Conservation (phyloP, 2,797 vertebrate species). For the Manis javanica region DNA sequence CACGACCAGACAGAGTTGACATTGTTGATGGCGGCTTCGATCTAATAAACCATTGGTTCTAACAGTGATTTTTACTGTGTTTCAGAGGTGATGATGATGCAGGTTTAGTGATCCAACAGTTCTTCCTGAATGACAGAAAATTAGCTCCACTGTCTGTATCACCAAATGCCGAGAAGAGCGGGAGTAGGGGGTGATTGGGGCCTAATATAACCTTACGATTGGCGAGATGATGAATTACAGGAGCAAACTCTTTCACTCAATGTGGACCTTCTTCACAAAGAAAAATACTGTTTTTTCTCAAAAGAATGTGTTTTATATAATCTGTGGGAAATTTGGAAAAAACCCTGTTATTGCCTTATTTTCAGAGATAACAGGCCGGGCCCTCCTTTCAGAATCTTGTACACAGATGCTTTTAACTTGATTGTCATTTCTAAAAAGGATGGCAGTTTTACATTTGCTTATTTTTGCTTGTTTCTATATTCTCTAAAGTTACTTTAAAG, state of each 20-base stretch:
- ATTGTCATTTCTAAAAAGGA: slow-evolving; percentile 58
- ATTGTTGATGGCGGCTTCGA: slow-evolving; percentile 83
- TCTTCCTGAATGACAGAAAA: slow-evolving; percentile 84
- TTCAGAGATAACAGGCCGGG: slow-evolving; percentile 27
- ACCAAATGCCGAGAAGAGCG: slow-evolving; percentile 50
- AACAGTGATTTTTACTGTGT: slow-evolving; percentile 83
- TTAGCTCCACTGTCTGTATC: slow-evolving; percentile 77
- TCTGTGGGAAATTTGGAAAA: slow-evolving; percentile 75
- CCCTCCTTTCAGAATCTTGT: slow-evolving; percentile 61
- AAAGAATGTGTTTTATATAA: slow-evolving; percentile 68
- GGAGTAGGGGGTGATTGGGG: slow-evolving; percentile 64
- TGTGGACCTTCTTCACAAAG: slow-evolving; percentile 60
- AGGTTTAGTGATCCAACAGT: slow-evolving; percentile 81
- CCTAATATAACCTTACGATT: slow-evolving; percentile 63
- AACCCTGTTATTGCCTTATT: slow-evolving; percentile 66
- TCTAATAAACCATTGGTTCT: slow-evolving; percentile 85
- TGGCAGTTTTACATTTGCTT: slow-evolving; percentile 19
- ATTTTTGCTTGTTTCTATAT: slow-evolving; percentile 16
- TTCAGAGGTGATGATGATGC: slow-evolving; percentile 81
- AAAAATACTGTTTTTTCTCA: slow-evolving; percentile 73
- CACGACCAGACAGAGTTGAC: slow-evolving; percentile 79
- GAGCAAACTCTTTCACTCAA: slow-evolving; percentile 60
- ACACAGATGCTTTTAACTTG: neutral
- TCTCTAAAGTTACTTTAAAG: slow-evolving; percentile 40
- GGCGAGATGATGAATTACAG: slow-evolving; percentile 60